Evolutionary conservation across 1,140 invertebrate species (phyloP), one percentile per base, ranked within the genome.

Genomic region (Achroia grisella): DNA sequence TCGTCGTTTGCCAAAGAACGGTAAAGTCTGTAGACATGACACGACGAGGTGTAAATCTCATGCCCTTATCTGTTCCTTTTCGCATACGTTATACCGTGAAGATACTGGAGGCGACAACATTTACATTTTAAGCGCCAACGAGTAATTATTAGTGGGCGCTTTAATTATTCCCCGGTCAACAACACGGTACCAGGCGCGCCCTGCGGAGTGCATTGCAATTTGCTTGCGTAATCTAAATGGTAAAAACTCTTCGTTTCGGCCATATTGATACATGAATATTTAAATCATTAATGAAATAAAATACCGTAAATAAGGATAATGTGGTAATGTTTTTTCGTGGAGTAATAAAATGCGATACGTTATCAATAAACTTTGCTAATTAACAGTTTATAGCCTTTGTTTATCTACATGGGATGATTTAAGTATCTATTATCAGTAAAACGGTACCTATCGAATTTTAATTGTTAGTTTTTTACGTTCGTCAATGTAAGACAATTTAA

Each of bases 41-140:
- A 66, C 57, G 51, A 40, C 49, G 61, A 72, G 66, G 73, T 79
- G 77, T 81, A 81, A 79, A 81, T 79, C 77, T 79, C 64, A 52
- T 56, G 62, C 55, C 56, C 65, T 80, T 78, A 77, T 76, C 73
- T 73, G 65, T 71, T 64, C 59, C 64, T 70, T 77, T 77, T 69
- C 70, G 65, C 70, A 73, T 62, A 65, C 53, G 57, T 77, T 77
- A 75, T 61, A 56, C 17, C 48, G 52, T 63, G 66, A 81, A 72
- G 69, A 79, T 62, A 77, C 77, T 74, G 51, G 62, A 59, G 76
- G 77, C 74, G 71, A 75, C 75, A 81, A 71, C 65, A 81, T 84
- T 81, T 81, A 67, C 80, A 81, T 81, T 81, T 78, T 71, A 77
- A 83, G 58, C 62, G 68, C 69, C 63, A 47, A 55, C 17, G 45